Evolutionary conservation across 2,888 invertebrate species (phyloP), one percentile per base, ranked within the genome.

Genomic region (Elegia similella): DNA sequence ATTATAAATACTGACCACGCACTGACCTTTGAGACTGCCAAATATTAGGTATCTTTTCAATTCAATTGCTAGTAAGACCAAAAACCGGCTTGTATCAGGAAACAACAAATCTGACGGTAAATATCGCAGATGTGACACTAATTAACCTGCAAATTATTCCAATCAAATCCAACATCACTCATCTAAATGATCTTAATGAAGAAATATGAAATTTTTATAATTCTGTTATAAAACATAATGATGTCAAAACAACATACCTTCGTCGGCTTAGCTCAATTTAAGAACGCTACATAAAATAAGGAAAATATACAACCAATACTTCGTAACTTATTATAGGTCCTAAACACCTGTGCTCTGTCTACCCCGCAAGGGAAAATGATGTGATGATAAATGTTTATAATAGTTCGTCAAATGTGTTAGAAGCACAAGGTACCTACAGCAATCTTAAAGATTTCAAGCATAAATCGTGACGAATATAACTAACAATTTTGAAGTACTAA

Each of bases 81-180:
- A 55, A 58, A 52, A 30, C 16, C 34, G 16, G 52, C 57, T 57
- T 46, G 57, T 56, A 57, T 13, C 23, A 29, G 29, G 16, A 52
- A 32, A 46, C 8, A 16, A 12, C 17, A 7, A 46, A 46, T 17
- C 29, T 54, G 34, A 56, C 43, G 30, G 34, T 32, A 16, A 29
- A 43, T n/a, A 32, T 16, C 13, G 50, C 16, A 55, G n/a, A 17
- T 17, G 15, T 17, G 52, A 52, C 52, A 52, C 17, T 52, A 52
- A 52, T 32, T 50, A 30, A 32, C 13, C 48, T 10, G 16, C 8
- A 46, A 12, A 12, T 46, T 23, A 17, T 46, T 5, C 17, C 46
- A 7, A 7, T 46, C 12, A 10, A 12, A 23, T 10, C 16, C 16
- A 10, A 16, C 34, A 52, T 38, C 15, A 38, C 15, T 15, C 10